These are phyloP conservation scores for Semnopithecus entellus DNA, from an alignment of 2,113 vertebrate species.

Conservation along the genomic window DNA sequence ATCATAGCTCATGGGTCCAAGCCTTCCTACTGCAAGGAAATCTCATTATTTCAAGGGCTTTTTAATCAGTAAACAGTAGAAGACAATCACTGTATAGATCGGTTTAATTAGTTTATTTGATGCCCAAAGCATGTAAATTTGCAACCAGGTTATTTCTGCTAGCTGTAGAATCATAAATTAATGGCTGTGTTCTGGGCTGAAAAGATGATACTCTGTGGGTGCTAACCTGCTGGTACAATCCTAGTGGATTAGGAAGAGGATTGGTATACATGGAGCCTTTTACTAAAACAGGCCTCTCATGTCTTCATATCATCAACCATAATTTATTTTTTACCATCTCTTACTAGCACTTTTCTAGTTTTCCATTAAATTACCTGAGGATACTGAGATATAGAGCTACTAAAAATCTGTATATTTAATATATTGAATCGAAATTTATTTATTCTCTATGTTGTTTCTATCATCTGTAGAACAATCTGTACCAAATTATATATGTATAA, in stretches of 20 bases:
- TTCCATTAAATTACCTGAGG: neutral
- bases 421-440: neutral
- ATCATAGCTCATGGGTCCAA: slow-evolving; percentile 29
- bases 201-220: slow-evolving; percentile 37
- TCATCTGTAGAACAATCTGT: neutral
- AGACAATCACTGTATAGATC: slow-evolving; percentile 68
- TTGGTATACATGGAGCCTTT: neutral
- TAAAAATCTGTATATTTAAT: neutral
- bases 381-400: neutral
- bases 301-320: neutral
- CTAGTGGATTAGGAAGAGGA: neutral
- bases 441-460: neutral
- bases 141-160: slow-evolving; percentile 59
- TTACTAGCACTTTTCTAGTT: neutral
- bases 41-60: slow-evolving; percentile 72
- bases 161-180: slow-evolving; percentile 72
- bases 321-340: neutral
- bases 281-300: neutral
- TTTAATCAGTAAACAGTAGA: slow-evolving; percentile 71
- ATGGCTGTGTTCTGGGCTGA: slow-evolving; percentile 14
- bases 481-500: neutral
- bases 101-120: slow-evolving; percentile 75
- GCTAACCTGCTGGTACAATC: slow-evolving; percentile 24
- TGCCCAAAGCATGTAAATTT: slow-evolving; percentile 70
- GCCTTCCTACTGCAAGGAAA: slow-evolving; percentile 48